Conservation (phyloP, 2,797 vertebrate genomes). For the Rhinogobio ventralis region DNA sequence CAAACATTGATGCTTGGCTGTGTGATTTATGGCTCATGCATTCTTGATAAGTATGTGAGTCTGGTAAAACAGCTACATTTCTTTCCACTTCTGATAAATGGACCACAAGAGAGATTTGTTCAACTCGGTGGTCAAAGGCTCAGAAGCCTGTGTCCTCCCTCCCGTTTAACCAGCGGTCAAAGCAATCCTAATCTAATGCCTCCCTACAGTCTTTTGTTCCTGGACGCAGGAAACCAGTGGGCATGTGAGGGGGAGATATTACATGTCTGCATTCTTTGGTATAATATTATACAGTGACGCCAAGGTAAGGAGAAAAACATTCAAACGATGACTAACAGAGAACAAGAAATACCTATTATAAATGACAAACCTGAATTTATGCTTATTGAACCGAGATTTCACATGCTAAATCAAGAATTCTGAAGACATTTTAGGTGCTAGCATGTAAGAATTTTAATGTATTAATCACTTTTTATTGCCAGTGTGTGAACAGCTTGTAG, state of each 20-base stretch:
- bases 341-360: slow-evolving; percentile 2
- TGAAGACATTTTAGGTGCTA: background rate
- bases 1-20: slow-evolving; percentile 62
- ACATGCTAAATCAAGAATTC: background rate
- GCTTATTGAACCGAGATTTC: background rate
- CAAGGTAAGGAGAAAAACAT: slow-evolving; percentile 44
- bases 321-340: background rate
- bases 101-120: slow-evolving; percentile 65
- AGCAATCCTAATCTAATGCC: slow-evolving; percentile 70
- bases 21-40: slow-evolving; percentile 64
- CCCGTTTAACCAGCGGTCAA: slow-evolving; percentile 70
- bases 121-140: slow-evolving; percentile 76
- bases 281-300: slow-evolving; percentile 79
- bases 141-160: slow-evolving; percentile 78
- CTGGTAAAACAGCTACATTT: slow-evolving; percentile 35
- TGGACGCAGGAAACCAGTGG: slow-evolving; percentile 67
- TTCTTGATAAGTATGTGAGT: slow-evolving; percentile 33
- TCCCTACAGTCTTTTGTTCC: slow-evolving; percentile 67
- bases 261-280: slow-evolving; percentile 69
- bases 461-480: background rate
- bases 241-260: slow-evolving; percentile 72
- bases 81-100: slow-evolving; percentile 73
- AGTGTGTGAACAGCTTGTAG: background rate
- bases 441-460: background rate
- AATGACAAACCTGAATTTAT: background rate